Evolutionary conservation across 2,113 vertebrate genomes (phyloP), one percentile per base, ranked within the genome.

Genomic region (Alligator mississippiensis): DNA sequence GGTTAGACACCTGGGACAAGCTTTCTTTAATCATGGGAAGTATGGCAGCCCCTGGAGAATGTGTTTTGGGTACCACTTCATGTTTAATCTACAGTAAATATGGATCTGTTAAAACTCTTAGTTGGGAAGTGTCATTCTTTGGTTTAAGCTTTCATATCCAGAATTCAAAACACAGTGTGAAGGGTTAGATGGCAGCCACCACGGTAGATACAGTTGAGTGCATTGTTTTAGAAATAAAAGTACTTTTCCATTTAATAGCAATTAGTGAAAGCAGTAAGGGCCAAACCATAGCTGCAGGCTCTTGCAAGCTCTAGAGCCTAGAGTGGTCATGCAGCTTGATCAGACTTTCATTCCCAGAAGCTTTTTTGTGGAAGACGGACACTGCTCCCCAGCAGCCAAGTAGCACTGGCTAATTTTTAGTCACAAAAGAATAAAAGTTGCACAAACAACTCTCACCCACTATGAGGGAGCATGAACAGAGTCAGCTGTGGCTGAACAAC

Each of bases 1-100:
- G 47, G 10, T 72, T 34, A 22, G 18, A 61, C 82, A 18, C 15
- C 34, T 62, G 63, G 55, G 15, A 4, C 11, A n/a, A 70, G 5
- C 3, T 8, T 85, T 21, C 24, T n/a, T 1, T 7, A 47, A 30
- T 0, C 24, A 5, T 3, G 5, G 22, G 28, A 30, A 47, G 6
- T 5, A 7, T 2, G 4, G 14, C 64, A 80, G 16, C 17, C 24
- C 55, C 47, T 75, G 30, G 16, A 76, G 27, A 80, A 22, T 12
- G 14, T 84, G 25, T 3, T 84, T 66, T 12, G 82, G 81, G 86
- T 58, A 25, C 4, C 0, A 0, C 16, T 77, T 62, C 77, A 57
- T 11, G 60, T 10, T 84, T 72, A 91, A n/a, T 3, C 63, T 76
- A 21, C 14, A 34, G 55, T 1, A 78, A 28, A 62, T 3, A 19